phyloP scores from a whole-genome alignment of 1,140 invertebrate genomes.

The Hypothenemus hampei region DNA sequence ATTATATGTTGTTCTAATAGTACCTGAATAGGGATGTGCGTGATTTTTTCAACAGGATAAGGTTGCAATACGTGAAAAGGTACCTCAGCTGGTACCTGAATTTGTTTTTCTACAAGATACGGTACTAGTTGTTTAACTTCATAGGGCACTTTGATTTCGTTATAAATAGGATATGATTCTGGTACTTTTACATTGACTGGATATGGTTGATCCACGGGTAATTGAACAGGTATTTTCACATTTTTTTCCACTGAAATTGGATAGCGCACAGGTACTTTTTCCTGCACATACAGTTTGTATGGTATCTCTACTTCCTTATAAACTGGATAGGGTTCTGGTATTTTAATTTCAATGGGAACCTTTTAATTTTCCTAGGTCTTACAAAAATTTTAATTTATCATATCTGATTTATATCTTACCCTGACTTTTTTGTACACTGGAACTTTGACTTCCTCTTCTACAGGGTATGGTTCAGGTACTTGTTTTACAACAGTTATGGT shows the following conservation, averaged over 20 bases:
- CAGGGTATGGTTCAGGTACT: constrained; percentile 46
- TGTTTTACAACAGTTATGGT: constrained; percentile 73
- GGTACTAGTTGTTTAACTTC: constrained; percentile 68
- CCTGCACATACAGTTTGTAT: constrained; percentile 53
- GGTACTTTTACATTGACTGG: constrained; percentile 60
- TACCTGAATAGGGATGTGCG: constrained; percentile 57
- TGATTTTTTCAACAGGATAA: constrained; percentile 62
- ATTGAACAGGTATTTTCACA: constrained; percentile 65
- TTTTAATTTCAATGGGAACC: constrained; percentile 22
- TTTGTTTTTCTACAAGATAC: constrained; percentile 64
- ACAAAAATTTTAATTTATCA: not conserved
- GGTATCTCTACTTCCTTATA: constrained; percentile 49
- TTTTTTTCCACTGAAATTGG: constrained; percentile 68
- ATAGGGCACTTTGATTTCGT: constrained; percentile 59
- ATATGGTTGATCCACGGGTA: constrained; percentile 58
- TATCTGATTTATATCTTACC: not conserved
- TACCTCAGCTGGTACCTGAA: constrained; percentile 58
- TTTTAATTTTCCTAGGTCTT: too few relatives aligned
- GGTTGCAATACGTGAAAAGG: constrained; percentile 57
- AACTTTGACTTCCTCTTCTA: constrained; percentile 42
- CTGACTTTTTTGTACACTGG: constrained; percentile 55
- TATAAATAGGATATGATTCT: constrained; percentile 61
- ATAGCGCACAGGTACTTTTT: constrained; percentile 58
- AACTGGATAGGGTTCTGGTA: constrained; percentile 30
- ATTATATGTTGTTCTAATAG: constrained; percentile 53